Evolutionary conservation across 1,140 invertebrate species (phyloP).

Genomic region (Pentalonia nigronervosa): DNA sequence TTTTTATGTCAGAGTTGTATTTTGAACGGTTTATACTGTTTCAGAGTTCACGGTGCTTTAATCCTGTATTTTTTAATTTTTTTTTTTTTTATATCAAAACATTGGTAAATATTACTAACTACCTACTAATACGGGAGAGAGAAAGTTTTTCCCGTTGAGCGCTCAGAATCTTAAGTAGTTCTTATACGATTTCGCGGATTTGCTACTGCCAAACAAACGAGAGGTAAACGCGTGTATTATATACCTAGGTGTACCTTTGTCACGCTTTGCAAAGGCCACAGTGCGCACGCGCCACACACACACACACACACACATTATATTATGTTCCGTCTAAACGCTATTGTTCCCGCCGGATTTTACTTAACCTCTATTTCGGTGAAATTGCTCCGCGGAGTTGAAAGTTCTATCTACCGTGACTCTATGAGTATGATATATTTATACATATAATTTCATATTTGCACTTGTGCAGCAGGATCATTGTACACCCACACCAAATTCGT

Average conservation of each 20-base stretch:
- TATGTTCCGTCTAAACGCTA: background rate
- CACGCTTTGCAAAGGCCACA: background rate
- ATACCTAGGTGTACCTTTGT: background rate
- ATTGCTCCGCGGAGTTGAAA: background rate
- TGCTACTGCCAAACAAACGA: background rate
- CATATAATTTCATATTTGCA: background rate
- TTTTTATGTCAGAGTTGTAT: background rate
- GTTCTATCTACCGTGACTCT: slow-evolving; percentile 1
- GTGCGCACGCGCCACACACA: too few species aligned
- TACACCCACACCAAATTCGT: background rate
- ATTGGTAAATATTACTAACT: background rate
- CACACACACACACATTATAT: background rate
- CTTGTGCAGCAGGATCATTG: background rate
- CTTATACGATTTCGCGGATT: background rate
- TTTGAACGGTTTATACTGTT: background rate
- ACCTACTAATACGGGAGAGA: background rate
- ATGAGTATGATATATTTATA: background rate
- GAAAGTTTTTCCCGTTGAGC: background rate
- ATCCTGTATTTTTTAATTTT: background rate
- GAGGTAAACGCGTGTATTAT: background rate
- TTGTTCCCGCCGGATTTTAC: background rate
- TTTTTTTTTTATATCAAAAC: background rate
- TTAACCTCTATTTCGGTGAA: background rate
- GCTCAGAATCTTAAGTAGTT: background rate
- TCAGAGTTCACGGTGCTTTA: background rate